Evolutionary conservation across 2,888 invertebrate genomes (phyloP), one percentile per base, ranked within the genome.

Genomic region (Plebejus argus): DNA sequence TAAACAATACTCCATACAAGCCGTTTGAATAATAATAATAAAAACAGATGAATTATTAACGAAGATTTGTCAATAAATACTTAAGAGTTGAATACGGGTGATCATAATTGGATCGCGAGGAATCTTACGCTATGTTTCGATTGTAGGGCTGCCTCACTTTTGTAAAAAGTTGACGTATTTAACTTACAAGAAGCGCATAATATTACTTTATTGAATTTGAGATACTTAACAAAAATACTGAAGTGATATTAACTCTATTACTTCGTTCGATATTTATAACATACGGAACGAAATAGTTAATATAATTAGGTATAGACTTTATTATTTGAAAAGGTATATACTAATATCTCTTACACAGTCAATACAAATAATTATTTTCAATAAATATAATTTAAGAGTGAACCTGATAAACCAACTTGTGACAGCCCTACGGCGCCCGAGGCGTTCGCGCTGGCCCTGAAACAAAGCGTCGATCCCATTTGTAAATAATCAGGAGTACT

Each of bases 401-500:
- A 61, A 23, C 23, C 3, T 12, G 5, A 58, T 20, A 23, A 61
- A 61, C 23, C 3, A 23, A 23, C 61, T 70, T 66, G 18, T 77
- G 20, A n/a, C 77, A 71, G 12, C 77, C 77, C 77, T 77, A 77
- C 70, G 79, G 71, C 45, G 45, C 74, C 74, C 45, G 23, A 28
- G 74, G 74, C 74, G 74, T 53, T 49, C 18, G 72, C 72, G 15
- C 45, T 72, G 78, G 77, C 81, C 23, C 78, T 77, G 70, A 74
- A 80, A 81, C 76, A 80, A 78, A 79, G 78, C 79, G 76, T 78
- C 75, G 53, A 20, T 39, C 70, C 71, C 81, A 83, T 82, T 82
- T 82, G 78, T 77, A 76, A 79, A 76, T 80, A 77, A 80, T 82
- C 82, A 81, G 81, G 66, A 79, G 79, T 81, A 82, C 80, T 74